Evolutionary conservation across 2,113 vertebrate genomes (phyloP).

Genomic region (Thamnaconus septentrionalis): DNA sequence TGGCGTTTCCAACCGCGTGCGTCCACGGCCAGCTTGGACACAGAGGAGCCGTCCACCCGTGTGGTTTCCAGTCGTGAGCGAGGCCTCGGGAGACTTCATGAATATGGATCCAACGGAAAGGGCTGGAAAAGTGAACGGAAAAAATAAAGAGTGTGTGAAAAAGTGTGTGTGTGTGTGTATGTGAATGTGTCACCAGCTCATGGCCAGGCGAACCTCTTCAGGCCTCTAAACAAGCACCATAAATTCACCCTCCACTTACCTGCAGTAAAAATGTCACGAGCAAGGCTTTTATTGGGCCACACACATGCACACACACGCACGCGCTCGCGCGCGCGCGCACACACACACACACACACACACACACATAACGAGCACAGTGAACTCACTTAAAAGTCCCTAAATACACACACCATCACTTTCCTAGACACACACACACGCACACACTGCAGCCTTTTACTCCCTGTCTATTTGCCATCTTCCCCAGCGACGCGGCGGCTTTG

Average conservation of each 20-base stretch:
- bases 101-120: conserved; percentile 15
- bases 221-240: conserved; percentile 62
- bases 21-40: not conserved
- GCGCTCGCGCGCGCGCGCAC: not conserved
- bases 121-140: conserved; percentile 32
- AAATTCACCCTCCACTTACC: conserved; percentile 70
- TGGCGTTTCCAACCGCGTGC: not conserved
- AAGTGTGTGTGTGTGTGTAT: conserved; percentile 3
- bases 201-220: conserved; percentile 44
- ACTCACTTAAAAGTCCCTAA: conserved; percentile 27
- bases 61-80: too few relatives aligned
- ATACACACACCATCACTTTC: conserved; percentile 14
- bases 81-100: not conserved
- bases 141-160: conserved; percentile 10
- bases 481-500: conserved; percentile 3
- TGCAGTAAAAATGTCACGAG: conserved; percentile 74
- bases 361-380: not conserved
- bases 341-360: conserved; percentile 22
- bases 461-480: conserved; percentile 19
- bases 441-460: conserved; percentile 3
- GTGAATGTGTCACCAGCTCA: conserved; percentile 21
- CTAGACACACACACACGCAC: conserved; percentile 17
- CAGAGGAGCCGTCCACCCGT: not conserved
- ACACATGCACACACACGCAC: conserved; percentile 39
- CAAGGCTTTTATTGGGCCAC: conserved; percentile 66